Base-by-base conservation (phyloP, 2,113 vertebrate species). In the Oncorhynchus mykiss region DNA sequence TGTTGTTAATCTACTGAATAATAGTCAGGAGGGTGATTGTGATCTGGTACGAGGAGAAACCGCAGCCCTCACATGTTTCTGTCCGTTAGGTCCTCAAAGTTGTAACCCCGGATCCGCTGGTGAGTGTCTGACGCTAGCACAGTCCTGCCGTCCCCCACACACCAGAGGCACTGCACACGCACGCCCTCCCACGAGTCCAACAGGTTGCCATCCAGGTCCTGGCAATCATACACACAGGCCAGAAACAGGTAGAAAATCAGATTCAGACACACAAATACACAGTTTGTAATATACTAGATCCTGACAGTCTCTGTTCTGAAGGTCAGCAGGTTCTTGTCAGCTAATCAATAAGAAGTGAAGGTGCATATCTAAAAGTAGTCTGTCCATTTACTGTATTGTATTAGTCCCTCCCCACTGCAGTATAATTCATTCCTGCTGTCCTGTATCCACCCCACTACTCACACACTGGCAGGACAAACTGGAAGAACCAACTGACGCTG, bases 11-110 rank as follows among this genome's bases (percentile, higher is more conserved):
- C 39, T 12, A 45, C 39, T 45, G 39, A 45, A 11, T 45, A 45
- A 45, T 45, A 45, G 39, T 20, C 4, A 20, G 54, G 20, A 20
- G 13, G 54, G 13, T 57, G 20, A 18, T 57, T 57, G 5, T 20
- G 54, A 14, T 57, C 54, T 18, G 54, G 16, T 16, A 57, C 54
- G 20, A 4, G 5, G 18, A 57, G 54, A 20, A 57, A 20, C 54
- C 3, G 59, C 57, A 78, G 39, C 39, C 39, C 91, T 20, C 94
- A 99, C 98, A 99, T 98, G 94, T 99, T 99, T 92, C 98, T 96
- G 93, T 99, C 98, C 31, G 98, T 99, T 87, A 99, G 96, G 94
- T 99, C 98, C 93, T 99, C 98, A 7, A 99, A 99, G 93, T 99
- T 99, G 91, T 99, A 99, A 29, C 97, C 97, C 45, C 98, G 94